A percentile compares a stretch with the other conserved stretches of the same genome.
phyloP scores from a whole-genome alignment of 2,113 vertebrate genomes.

The Erinaceus europaeus region DNA sequence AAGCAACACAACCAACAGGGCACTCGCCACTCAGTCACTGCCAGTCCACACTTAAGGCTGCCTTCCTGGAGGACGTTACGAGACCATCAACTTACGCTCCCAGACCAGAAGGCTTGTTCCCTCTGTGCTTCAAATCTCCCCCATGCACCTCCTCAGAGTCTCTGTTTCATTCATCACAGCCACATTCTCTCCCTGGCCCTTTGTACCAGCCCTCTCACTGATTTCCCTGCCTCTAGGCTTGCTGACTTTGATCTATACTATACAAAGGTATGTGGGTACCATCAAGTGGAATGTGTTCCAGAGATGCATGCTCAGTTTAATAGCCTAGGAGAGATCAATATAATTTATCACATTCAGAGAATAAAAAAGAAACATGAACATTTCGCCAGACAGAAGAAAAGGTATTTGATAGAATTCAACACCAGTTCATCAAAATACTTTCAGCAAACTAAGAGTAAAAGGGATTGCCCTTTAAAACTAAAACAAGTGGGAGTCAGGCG shows the following conservation, averaged over 20 bases:
- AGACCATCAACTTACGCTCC: not conserved
- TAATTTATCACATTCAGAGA: not conserved
- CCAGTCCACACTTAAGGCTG: not conserved
- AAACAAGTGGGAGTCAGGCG: too few species aligned
- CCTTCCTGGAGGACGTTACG: not conserved
- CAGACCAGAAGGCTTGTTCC: not conserved
- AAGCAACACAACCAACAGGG: too few species aligned
- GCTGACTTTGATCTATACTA: not conserved
- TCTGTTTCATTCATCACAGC: not conserved
- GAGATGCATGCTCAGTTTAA: not conserved
- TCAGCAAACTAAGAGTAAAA: too few species aligned
- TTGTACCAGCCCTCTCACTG: not conserved
- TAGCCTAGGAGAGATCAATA: not conserved
- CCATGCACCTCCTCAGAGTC: not conserved
- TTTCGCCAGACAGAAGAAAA: not conserved
- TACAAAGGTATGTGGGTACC: not conserved
- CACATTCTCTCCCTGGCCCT: not conserved
- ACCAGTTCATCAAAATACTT: not conserved
- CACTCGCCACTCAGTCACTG: too few species aligned
- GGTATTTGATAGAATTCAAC: not conserved
- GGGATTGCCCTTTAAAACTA: too few species aligned
- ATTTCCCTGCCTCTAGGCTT: not conserved
- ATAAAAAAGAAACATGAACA: not conserved
- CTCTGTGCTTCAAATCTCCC: not conserved
- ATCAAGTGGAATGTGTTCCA: not conserved